Conservation (phyloP, 1,140 invertebrate species). For the Drosophila aff. region DNA sequence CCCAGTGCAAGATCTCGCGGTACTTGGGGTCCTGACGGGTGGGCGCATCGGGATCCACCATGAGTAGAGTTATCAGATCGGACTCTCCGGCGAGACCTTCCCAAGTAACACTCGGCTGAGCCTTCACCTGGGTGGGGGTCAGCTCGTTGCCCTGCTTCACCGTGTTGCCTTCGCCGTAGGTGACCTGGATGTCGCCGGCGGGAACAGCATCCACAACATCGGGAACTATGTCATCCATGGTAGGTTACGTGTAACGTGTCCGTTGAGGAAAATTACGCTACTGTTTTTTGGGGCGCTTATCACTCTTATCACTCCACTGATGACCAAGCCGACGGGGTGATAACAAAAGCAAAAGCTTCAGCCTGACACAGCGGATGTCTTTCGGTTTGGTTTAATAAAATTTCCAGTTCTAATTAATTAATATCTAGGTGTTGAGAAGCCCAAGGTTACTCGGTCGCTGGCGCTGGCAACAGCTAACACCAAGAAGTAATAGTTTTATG, state of each 20-base stretch:
- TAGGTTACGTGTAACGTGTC: conserved; percentile 23
- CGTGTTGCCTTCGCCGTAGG: conserved; percentile 86
- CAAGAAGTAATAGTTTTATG: conserved; percentile 50
- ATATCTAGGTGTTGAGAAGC: conserved; percentile 49
- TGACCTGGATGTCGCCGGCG: conserved; percentile 86
- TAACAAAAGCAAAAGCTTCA: conserved; percentile 37
- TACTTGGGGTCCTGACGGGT: conserved; percentile 90
- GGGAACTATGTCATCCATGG: conserved; percentile 84
- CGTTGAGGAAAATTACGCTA: conserved; percentile 25
- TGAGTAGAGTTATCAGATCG: conserved; percentile 90
- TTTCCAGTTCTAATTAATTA: conserved; percentile 69
- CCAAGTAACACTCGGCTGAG: conserved; percentile 88
- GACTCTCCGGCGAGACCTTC: conserved; percentile 85
- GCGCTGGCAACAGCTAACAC: conserved; percentile 45
- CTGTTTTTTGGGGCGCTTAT: conserved; percentile 46
- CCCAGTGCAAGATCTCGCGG: conserved; percentile 96
- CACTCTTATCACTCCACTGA: conserved; percentile 26
- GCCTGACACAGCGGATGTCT: conserved; percentile 30
- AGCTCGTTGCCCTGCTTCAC: conserved; percentile 90
- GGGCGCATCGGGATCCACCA: conserved; percentile 97
- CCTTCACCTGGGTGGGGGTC: conserved; percentile 91
- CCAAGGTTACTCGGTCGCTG: conserved; percentile 19
- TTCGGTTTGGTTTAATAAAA: conserved; percentile 27
- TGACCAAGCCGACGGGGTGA: conserved; percentile 39
- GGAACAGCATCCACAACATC: conserved; percentile 88